Percentiles rank a stretch among this genome's conserved stretches.
These are phyloP conservation scores for Ormyrus labotus DNA, from an alignment of 2,888 invertebrate species.

Conservation along the genomic window DNA sequence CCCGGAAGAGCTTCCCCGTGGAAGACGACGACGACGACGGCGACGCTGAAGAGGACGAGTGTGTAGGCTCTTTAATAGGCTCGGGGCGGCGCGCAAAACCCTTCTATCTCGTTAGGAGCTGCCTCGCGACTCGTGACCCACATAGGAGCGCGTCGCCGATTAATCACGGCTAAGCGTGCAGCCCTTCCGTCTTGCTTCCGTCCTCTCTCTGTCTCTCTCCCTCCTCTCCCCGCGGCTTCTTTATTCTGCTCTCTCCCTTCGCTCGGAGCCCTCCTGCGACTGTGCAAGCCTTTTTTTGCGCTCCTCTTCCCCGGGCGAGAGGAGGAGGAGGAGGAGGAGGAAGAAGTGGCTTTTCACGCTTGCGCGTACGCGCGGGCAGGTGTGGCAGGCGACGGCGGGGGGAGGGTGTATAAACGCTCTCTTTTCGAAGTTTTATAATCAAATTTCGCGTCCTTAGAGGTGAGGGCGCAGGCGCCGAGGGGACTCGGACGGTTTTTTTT, in stretches of 20 bases:
- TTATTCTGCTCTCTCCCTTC: background rate
- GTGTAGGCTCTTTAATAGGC: constrained; percentile 65
- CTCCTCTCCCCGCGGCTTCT: background rate
- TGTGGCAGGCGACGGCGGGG: too few species aligned
- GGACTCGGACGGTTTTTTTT: too few species aligned
- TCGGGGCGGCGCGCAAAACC: constrained; percentile 70
- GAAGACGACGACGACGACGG: background rate
- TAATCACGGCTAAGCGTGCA: constrained; percentile 61
- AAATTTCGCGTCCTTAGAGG: too few species aligned
- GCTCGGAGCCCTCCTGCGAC: background rate
- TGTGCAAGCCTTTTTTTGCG: too few species aligned
- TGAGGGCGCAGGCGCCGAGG: too few species aligned
- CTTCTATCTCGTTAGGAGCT: constrained; percentile 71
- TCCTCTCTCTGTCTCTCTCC: constrained; percentile 8
- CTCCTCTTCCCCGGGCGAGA: too few species aligned
- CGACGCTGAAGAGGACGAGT: background rate
- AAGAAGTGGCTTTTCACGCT: too few species aligned
- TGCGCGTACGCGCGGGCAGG: too few species aligned
- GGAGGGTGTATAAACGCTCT: too few species aligned
- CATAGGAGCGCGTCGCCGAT: constrained; percentile 68
- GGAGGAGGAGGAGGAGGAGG: too few species aligned
- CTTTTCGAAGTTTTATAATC: too few species aligned
- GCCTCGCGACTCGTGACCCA: constrained; percentile 72
- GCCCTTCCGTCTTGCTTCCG: background rate
- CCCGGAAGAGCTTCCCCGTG: too few species aligned